Base-by-base conservation (phyloP, 1,140 invertebrate species). In the Dysdera silvatica region DNA sequence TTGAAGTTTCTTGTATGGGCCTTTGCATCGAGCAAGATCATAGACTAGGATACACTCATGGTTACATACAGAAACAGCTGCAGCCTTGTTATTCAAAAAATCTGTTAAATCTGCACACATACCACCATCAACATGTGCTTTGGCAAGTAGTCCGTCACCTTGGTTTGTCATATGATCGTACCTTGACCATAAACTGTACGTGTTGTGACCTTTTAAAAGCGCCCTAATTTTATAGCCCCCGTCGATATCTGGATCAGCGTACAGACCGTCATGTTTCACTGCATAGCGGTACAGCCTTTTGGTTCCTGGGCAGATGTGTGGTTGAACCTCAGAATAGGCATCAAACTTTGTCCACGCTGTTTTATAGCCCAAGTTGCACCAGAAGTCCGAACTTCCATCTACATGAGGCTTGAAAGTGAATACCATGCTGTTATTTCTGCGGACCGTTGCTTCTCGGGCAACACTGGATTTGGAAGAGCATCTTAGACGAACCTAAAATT, bases 1-100 rank as follows among this genome's bases (percentile, higher is more conserved):
- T 31, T 63, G 61, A 5, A 63, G 43, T 6, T 32, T 56, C 24
- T 63, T 52, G 3, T 55, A 43, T 10, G 16, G 18, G 23, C 61
- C 61, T 8, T 7, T 20, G n/a, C 61, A 63, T 2, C 52, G 41
- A 31, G 33, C 45, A 24, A 55, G 61, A 23, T 63, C 61, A 14
- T 63, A 63, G 10, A 63, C n/a, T 49, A 55, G 43, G 23, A 63
- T 45, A 10, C 61, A 63, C 12, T 63, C 52, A 23, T 63, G 55
- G 16, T 63, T 40, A 31, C 61, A 63, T 4, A 63, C 26, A 0
- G 61, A 55, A 3, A 63, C 61, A 23, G 61, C 61, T 2, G 41
- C 53, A n/a, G 52, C 26, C 28, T 56, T 63, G 26, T 63, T 53
- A 26, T 63, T 63, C 29, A 63, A 63, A 23, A 55, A 53, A 2